Conservation (phyloP, 2,113 vertebrate genomes). For the Martes martes region DNA sequence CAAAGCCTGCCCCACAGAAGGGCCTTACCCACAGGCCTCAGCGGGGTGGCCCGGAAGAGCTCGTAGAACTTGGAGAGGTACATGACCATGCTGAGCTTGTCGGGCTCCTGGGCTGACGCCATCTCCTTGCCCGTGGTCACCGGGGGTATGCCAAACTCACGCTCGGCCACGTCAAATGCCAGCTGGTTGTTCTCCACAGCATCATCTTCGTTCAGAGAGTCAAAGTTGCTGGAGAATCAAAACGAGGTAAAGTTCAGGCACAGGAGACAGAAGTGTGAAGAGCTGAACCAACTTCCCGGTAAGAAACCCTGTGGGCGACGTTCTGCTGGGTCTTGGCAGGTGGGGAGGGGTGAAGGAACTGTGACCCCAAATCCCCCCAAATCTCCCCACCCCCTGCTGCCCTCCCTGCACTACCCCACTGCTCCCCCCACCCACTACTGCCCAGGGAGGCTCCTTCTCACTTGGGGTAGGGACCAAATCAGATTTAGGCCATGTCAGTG, state of each 20-base stretch:
- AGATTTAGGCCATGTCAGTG: background rate
- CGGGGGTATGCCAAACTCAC: constrained; percentile 92
- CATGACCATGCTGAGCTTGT: constrained; percentile 91
- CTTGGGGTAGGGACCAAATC: background rate
- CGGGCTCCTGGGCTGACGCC: constrained; percentile 83
- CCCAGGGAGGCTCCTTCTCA: background rate
- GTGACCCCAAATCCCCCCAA: too few species aligned
- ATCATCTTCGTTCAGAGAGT: constrained; percentile 90
- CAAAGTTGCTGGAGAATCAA: constrained; percentile 87
- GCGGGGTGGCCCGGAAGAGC: constrained; percentile 91
- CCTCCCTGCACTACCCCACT: background rate
- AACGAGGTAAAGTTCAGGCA: background rate
- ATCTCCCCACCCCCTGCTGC: too few species aligned
- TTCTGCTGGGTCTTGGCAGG: too few species aligned
- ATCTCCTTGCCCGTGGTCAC: constrained; percentile 90
- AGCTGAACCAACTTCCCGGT: background rate
- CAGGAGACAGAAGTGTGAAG: background rate
- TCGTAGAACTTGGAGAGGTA: constrained; percentile 98
- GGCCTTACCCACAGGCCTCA: constrained; percentile 88
- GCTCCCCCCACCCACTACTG: fast-evolving
- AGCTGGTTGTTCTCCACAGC: constrained; percentile 90
- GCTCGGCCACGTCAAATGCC: constrained; percentile 92
- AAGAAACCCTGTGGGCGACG: background rate
- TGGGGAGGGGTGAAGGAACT: background rate
- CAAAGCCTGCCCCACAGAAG: background rate